These are phyloP conservation scores for Microdon myrmicae DNA, from an alignment of 2,888 invertebrate species.

Conservation along the genomic window DNA sequence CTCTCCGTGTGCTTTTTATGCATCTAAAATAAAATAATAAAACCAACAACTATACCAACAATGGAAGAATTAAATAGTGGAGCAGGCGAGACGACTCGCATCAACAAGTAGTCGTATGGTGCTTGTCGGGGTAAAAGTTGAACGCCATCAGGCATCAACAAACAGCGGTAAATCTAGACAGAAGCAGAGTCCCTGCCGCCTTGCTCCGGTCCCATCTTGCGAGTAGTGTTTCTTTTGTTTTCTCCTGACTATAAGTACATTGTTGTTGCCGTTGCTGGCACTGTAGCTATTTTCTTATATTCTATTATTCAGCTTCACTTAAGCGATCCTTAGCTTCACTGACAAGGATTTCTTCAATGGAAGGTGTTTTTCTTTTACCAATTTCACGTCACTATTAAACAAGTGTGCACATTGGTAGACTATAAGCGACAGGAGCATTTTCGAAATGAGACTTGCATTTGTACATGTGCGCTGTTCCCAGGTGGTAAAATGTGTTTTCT, in stretches of 20 bases:
- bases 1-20: constrained; percentile 32
- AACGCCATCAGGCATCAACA: constrained; percentile 38
- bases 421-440: no score
- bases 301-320: constrained; percentile 29
- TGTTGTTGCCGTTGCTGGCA: constrained; percentile 8
- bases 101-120: constrained; percentile 39
- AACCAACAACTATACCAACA: no score
- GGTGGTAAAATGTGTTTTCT: no score
- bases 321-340: constrained; percentile 23
- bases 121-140: constrained; percentile 31
- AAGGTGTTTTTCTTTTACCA: constrained; percentile 4
- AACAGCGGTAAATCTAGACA: constrained; percentile 34
- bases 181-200: constrained; percentile 11
- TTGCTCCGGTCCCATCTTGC: constrained; percentile 8
- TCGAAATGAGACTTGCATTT: no score
- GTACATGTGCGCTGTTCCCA: no score
- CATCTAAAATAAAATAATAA: constrained; percentile 5
- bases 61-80: no score
- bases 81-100: no score
- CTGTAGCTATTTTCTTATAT: constrained; percentile 19
- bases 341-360: constrained; percentile 21
- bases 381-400: background rate
- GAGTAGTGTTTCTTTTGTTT: constrained; percentile 7
- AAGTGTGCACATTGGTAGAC: no score
- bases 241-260: constrained; percentile 5